Conservation (phyloP, 2,113 vertebrate genomes). For the Vanacampus margaritifer region DNA sequence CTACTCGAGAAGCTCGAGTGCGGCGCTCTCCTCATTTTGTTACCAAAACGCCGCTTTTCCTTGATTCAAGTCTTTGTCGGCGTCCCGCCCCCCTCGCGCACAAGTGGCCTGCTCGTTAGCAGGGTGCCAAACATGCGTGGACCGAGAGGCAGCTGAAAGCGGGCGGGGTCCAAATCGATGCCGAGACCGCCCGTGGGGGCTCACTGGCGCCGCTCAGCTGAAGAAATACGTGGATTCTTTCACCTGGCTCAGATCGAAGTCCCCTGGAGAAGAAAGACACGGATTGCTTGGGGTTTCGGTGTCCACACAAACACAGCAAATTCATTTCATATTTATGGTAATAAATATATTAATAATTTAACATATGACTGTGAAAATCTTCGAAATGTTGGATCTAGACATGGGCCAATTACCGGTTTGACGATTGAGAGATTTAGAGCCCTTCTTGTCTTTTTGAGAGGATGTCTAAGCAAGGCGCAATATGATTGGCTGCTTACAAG, state of each 20-base stretch:
- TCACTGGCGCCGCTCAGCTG: slow-evolving; percentile 78
- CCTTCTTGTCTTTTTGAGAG: too few relatives aligned
- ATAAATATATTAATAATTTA: too few relatives aligned
- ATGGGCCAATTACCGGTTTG: too few relatives aligned
- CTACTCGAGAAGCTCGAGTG: slow-evolving; percentile 13
- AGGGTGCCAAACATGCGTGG: not conserved
- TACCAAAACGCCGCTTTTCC: slow-evolving; percentile 16
- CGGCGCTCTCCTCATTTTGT: not conserved
- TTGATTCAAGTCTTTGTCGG: slow-evolving; percentile 27
- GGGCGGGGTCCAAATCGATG: slow-evolving; percentile 39
- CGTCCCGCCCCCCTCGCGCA: not conserved
- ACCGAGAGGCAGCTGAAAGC: slow-evolving; percentile 9
- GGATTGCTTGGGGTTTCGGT: slow-evolving; percentile 7
- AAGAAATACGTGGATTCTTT: slow-evolving; percentile 92
- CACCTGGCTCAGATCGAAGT: slow-evolving; percentile 83
- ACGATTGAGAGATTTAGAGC: too few relatives aligned
- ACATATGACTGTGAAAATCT: too few relatives aligned
- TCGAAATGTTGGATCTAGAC: too few relatives aligned
- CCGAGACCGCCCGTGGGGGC: slow-evolving; percentile 32
- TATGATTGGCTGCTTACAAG: too few relatives aligned
- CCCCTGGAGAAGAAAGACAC: slow-evolving; percentile 66
- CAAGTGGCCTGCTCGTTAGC: not conserved
- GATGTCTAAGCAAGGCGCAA: too few relatives aligned
- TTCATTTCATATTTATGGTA: not conserved
- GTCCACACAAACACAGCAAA: not conserved